These are phyloP conservation scores for Melanotaenia pygmaea DNA, from an alignment of 2,797 vertebrate species.

Conservation along the genomic window DNA sequence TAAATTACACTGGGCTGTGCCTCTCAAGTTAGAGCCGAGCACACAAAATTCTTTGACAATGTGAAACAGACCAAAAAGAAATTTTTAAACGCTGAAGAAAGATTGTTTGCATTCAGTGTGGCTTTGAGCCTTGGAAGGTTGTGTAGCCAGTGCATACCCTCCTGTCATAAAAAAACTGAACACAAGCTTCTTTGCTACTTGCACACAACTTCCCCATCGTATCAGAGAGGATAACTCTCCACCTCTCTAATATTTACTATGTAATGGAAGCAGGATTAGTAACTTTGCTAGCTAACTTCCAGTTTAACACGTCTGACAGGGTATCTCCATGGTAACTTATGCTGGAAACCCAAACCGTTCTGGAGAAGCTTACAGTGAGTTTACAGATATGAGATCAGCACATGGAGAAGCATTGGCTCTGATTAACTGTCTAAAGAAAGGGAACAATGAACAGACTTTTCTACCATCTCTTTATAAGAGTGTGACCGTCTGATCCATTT, in stretches of 20 bases:
- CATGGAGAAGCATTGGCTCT: not conserved
- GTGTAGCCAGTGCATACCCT: not conserved
- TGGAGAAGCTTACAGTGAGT: not conserved
- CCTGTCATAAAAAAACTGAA: not conserved
- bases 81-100: not conserved
- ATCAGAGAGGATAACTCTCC: slow-evolving; percentile 19
- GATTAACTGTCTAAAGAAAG: too few relatives aligned
- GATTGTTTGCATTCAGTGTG: not conserved
- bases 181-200: not conserved
- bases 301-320: not conserved
- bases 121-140: not conserved
- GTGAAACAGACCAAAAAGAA: not conserved
- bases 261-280: slow-evolving; percentile 3
- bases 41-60: not conserved
- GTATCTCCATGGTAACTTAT: not conserved
- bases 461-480: too few relatives aligned
- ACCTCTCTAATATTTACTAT: slow-evolving; percentile 52
- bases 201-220: not conserved
- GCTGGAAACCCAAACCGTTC: not conserved
- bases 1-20: slow-evolving; percentile 11
- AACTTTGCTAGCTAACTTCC: not conserved
- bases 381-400: not conserved
- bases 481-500: too few relatives aligned
- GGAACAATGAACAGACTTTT: too few relatives aligned
- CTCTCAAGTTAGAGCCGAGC: slow-evolving; percentile 3